These are phyloP conservation scores for Sinocyclocheilus maitianheensis DNA, from an alignment of 2,113 vertebrate species.

Conservation along the genomic window DNA sequence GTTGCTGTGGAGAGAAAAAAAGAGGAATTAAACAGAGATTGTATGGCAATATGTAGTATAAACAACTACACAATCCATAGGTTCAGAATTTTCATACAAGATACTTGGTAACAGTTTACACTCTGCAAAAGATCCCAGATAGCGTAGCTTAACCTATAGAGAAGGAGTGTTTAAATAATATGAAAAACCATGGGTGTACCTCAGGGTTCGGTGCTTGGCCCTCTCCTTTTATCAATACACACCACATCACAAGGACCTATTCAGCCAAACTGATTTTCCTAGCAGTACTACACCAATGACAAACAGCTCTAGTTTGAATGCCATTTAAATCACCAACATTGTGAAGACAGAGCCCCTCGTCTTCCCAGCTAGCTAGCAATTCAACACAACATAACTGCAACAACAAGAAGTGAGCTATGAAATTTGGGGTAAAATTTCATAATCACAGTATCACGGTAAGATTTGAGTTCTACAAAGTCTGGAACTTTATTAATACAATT, in stretches of 20 bases:
- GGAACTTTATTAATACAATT: neutral
- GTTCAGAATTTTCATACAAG: neutral
- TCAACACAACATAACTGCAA: neutral
- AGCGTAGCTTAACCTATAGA: neutral
- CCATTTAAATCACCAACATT: neutral
- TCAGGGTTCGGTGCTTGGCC: neutral
- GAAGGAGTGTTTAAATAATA: neutral
- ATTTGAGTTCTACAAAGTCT: neutral
- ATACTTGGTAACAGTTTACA: neutral
- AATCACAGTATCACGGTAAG: neutral
- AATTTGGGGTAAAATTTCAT: neutral
- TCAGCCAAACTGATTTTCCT: neutral
- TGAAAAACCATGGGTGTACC: neutral
- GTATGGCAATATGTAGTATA: neutral
- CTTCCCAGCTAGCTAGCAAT: neutral
- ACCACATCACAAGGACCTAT: neutral
- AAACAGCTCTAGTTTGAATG: neutral
- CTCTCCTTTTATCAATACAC: neutral
- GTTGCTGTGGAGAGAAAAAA: constrained; percentile 77
- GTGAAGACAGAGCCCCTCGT: neutral
- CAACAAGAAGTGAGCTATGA: neutral
- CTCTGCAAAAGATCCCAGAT: neutral
- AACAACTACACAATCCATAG: neutral
- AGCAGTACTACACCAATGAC: neutral
- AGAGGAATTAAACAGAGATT: neutral